Base-by-base conservation (phyloP, 2,888 invertebrate species). In the Zaprionus lineosus region DNA sequence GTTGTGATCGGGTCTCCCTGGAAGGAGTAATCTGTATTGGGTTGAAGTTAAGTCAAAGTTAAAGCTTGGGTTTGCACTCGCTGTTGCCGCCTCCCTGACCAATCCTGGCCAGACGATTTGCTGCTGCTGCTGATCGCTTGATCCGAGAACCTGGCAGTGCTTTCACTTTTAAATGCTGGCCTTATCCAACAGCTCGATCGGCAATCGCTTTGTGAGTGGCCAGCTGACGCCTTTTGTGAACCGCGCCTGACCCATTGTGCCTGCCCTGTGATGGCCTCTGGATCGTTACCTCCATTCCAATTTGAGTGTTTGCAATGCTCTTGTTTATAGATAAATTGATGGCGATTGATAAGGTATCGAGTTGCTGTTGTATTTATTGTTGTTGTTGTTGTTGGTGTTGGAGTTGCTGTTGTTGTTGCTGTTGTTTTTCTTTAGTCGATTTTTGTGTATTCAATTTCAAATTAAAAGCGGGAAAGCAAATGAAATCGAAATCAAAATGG, bases 141-240 rank as follows among this genome's bases (percentile, higher is more conserved):
- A 16, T 29, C 4, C 24, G 65, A 67, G 67, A 67, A 67, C 65
- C 26, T 36, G 3, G 12, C 29, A 21, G 28, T 33, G 57, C 59
- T 72, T 55, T 67, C 62, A 52, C 56, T 58, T 72, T 71, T 24
- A 16, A 43, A 55, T 51, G 31, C 34, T 47, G 34, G n/a, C 15
- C 14, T 67, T 68, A 79, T 83, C 81, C 31, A 15, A 3, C 59
- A 48, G 44, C 37, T 33, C 55, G 55, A 75, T 79, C 73, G 6
- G 12, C 75, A 74, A 70, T 62, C 72, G 68, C 56, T 58, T 76
- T 68, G 81, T 73, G 82, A 77, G 64, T 84, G 77, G 77, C 74
- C 61, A 66, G 77, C 66, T 77, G 71, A 84, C 77, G 84, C 77
- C 84, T 82, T 24, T 37, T 31, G 33, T 43, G 56, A 74, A 56